Evolutionary conservation across 2,797 vertebrate genomes (phyloP).

Genomic region (Oceanodroma leucorhoa): DNA sequence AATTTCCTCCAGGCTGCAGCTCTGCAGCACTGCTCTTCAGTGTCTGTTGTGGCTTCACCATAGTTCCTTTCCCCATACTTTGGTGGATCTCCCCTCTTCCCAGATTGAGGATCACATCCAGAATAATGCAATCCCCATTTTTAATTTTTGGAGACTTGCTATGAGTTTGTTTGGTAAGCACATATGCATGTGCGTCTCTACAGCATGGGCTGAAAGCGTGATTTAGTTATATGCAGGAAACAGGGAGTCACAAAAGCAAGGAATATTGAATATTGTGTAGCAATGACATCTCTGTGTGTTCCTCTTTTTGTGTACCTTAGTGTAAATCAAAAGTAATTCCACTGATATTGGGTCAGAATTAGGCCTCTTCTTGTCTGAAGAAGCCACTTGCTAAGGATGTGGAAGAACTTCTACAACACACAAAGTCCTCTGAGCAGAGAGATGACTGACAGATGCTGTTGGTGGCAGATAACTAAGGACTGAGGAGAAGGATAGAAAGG

Average conservation of each 20-base stretch:
- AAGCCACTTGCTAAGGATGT: not conserved
- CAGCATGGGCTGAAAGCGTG: not conserved
- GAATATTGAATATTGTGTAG: not conserved
- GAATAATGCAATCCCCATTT: not conserved
- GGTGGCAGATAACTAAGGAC: not conserved
- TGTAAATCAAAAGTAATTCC: not conserved
- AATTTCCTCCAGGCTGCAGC: not conserved
- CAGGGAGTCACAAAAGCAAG: not conserved
- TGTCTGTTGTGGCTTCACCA: not conserved
- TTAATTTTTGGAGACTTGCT: not conserved
- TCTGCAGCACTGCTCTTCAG: not conserved
- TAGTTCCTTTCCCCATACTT: not conserved
- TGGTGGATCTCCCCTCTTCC: not conserved
- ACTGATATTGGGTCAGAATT: not conserved
- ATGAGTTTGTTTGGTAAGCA: not conserved
- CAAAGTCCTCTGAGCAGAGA: not conserved
- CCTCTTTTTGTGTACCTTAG: not conserved
- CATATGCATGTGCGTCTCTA: not conserved
- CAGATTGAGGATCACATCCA: not conserved
- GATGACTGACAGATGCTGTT: not conserved
- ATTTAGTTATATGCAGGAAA: not conserved
- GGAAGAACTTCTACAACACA: not conserved
- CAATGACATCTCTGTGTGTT: not conserved
- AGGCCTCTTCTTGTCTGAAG: not conserved
- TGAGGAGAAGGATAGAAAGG: not conserved